Evolutionary conservation across 2,797 vertebrate genomes (phyloP).

Genomic region (Pantherophis alleghaniensis): DNA sequence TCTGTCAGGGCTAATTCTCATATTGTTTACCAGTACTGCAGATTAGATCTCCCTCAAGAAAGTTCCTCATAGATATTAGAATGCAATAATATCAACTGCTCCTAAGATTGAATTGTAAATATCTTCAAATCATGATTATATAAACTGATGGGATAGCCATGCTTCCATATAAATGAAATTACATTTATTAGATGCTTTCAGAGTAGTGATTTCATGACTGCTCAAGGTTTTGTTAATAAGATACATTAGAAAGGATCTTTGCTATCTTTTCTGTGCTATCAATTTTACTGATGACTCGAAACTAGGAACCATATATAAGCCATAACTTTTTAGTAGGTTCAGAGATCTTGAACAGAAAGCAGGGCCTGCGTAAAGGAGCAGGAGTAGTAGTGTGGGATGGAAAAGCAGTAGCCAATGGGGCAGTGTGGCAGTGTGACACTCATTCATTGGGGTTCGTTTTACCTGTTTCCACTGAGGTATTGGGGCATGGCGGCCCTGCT

Average conservation of each 20-base stretch:
- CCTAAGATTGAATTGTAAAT: not conserved
- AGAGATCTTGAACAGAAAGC: not conserved
- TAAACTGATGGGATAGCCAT: not conserved
- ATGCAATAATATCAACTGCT: not conserved
- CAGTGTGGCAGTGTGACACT: not conserved
- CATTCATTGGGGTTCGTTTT: slow-evolving; percentile 69
- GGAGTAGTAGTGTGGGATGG: slow-evolving; percentile 20
- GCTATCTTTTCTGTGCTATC: not conserved
- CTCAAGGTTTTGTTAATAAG: not conserved
- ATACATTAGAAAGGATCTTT: not conserved
- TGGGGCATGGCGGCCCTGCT: slow-evolving; percentile 79
- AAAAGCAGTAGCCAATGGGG: not conserved
- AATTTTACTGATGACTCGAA: not conserved
- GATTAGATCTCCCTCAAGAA: not conserved
- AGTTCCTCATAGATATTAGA: not conserved
- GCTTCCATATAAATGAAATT: not conserved
- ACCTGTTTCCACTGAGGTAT: slow-evolving; percentile 96
- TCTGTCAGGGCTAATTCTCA: not conserved
- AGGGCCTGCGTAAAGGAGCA: not conserved
- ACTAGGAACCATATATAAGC: not conserved
- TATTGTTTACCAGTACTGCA: not conserved
- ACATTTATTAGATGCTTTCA: not conserved
- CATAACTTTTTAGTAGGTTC: not conserved
- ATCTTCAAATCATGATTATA: not conserved
- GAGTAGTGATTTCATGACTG: not conserved